A percentile compares a stretch with the other conserved stretches of the same genome.
Conservation (phyloP, 2,888 invertebrate species). For the Rhopalosiphum nymphaeae region DNA sequence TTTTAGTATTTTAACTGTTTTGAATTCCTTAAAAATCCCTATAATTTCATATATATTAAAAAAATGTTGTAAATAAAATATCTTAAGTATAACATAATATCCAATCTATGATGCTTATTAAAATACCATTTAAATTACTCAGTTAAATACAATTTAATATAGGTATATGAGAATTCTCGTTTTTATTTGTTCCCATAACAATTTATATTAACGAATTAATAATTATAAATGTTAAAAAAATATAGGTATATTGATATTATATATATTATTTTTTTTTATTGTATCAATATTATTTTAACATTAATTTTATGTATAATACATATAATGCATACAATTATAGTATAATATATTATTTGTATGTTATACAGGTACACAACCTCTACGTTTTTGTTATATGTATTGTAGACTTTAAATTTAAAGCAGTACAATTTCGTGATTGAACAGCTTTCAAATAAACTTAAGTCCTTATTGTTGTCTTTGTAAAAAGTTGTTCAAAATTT, state of each 20-base stretch:
- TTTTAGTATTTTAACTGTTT: neutral
- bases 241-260: neutral
- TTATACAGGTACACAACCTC: neutral
- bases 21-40: neutral
- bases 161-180: neutral
- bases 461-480: neutral
- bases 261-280: neutral
- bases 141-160: neutral
- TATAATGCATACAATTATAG: neutral
- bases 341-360: neutral
- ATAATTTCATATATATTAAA: neutral
- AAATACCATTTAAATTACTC: neutral
- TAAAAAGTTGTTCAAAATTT: slow-evolving; percentile 13
- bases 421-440: neutral
- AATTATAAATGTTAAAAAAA: neutral
- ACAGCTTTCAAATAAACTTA: neutral
- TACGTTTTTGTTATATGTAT: neutral
- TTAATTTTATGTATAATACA: neutral
- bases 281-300: neutral
- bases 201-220: neutral
- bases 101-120: neutral
- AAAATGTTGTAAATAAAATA: neutral
- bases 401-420: neutral
- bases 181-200: neutral
- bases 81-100: neutral